These are phyloP conservation scores for Palythoa caribaeorum DNA, from an alignment of 92 coral and sea anemone genomes.

Conservation along the genomic window DNA sequence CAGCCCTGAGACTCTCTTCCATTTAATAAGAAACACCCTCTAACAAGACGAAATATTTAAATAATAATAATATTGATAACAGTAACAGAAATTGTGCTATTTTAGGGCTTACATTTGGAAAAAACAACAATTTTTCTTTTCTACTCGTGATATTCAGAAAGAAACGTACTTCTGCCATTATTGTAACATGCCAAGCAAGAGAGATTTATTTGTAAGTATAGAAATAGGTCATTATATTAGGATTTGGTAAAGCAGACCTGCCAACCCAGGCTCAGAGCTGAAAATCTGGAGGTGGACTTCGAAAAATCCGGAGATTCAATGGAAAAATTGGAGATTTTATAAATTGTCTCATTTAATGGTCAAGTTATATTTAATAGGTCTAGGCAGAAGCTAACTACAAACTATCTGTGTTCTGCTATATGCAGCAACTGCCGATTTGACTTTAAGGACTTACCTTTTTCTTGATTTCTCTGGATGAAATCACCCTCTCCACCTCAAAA, in stretches of 20 bases:
- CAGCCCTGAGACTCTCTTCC: constrained; percentile 34
- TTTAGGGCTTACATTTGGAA: constrained; percentile 31
- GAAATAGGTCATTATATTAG: constrained; percentile 9
- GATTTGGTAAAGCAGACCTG: constrained; percentile 39
- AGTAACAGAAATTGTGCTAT: constrained; percentile 20
- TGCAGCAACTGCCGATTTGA: constrained; percentile 9
- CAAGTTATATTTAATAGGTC: constrained; percentile 31
- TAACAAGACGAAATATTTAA: constrained; percentile 29
- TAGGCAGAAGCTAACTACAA: constrained; percentile 30
- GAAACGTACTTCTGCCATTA: constrained; percentile 40
- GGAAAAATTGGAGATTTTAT: too few relatives aligned
- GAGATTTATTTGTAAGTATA: constrained; percentile 28
- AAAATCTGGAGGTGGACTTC: too few relatives aligned
- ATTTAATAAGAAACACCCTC: constrained; percentile 31
- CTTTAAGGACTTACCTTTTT: constrained; percentile 29
- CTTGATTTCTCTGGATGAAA: constrained; percentile 12
- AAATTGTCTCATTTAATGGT: constrained; percentile 23
- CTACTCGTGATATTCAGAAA: neutral
- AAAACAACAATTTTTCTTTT: constrained; percentile 28
- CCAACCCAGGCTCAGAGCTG: constrained; percentile 28
- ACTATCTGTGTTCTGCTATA: constrained; percentile 13
- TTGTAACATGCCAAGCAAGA: constrained; percentile 40
- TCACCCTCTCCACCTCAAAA: constrained; percentile 23
- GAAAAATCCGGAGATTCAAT: too few relatives aligned
- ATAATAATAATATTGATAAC: neutral